Percentiles rank a stretch among this genome's conserved stretches.
Conservation (phyloP, 2,113 vertebrate genomes). For the Platanista minor region DNA sequence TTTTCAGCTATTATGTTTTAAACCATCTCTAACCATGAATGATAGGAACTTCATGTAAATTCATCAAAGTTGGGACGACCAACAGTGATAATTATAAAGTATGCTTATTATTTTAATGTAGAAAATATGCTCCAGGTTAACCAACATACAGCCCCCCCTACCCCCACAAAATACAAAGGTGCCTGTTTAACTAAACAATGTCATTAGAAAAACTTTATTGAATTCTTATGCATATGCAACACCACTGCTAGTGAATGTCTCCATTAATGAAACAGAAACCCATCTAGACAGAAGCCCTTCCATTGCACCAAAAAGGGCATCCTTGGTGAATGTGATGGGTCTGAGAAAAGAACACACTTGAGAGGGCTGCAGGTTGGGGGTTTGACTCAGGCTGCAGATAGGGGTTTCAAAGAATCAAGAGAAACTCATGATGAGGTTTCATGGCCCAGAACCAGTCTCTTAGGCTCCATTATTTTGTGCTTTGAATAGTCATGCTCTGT, state of each 20-base stretch:
- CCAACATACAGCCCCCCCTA: too few relatives aligned
- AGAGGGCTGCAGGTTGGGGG: too few relatives aligned
- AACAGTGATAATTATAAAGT: neutral
- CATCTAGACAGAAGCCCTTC: neutral
- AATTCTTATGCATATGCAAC: neutral
- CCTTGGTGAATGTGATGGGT: neutral
- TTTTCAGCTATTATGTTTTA: neutral
- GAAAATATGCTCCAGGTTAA: neutral
- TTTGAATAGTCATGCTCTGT: neutral
- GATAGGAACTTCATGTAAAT: neutral
- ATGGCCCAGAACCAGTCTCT: neutral
- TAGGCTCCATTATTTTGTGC: neutral
- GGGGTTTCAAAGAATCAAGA: neutral
- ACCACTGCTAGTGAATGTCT: neutral
- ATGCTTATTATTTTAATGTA: neutral
- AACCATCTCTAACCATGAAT: neutral
- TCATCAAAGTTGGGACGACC: neutral
- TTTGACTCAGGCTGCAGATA: neutral
- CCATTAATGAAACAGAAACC: neutral
- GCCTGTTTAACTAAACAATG: neutral
- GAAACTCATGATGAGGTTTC: neutral
- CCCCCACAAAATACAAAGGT: neutral
- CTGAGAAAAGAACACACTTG: neutral
- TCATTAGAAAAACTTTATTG: neutral
- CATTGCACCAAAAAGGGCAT: neutral